Conservation (phyloP, 1,140 invertebrate species). For the Pseudomyrmex flavicornis region DNA sequence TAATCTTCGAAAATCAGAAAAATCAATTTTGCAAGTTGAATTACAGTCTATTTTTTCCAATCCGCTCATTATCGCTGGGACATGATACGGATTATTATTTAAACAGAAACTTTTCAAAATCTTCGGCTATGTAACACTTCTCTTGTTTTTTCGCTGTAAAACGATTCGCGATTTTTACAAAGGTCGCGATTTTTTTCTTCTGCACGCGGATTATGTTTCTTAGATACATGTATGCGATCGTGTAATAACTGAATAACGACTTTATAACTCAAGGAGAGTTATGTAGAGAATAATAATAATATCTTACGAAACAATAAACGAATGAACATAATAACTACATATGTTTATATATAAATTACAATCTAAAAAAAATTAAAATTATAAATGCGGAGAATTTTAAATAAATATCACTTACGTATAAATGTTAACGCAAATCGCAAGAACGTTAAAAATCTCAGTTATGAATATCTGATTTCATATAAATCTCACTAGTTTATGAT, state of each 20-base stretch:
- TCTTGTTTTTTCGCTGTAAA: neutral
- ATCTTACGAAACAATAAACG: too few species aligned
- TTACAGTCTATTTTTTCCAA: neutral
- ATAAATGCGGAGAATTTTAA: neutral
- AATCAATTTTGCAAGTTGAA: conserved; percentile 11
- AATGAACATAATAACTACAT: too few species aligned
- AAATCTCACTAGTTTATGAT: conserved; percentile 11
- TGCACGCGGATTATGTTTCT: conserved; percentile 6
- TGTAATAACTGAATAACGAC: neutral
- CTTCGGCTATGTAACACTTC: neutral
- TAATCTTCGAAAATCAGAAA: neutral
- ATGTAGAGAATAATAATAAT: too few species aligned
- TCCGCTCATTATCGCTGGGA: neutral
- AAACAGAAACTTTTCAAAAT: conserved; percentile 18
- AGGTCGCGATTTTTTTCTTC: neutral
- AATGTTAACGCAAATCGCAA: neutral
- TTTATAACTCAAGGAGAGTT: too few species aligned
- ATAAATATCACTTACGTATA: neutral
- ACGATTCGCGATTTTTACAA: neutral
- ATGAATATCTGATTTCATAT: conserved; percentile 10
- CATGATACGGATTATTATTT: conserved; percentile 6
- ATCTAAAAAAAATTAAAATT: too few species aligned
- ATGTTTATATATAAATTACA: too few species aligned
- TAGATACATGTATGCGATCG: neutral
- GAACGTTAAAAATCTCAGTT: neutral